These are phyloP conservation scores for Castor canadensis DNA, from an alignment of 2,113 vertebrate genomes.

Conservation along the genomic window DNA sequence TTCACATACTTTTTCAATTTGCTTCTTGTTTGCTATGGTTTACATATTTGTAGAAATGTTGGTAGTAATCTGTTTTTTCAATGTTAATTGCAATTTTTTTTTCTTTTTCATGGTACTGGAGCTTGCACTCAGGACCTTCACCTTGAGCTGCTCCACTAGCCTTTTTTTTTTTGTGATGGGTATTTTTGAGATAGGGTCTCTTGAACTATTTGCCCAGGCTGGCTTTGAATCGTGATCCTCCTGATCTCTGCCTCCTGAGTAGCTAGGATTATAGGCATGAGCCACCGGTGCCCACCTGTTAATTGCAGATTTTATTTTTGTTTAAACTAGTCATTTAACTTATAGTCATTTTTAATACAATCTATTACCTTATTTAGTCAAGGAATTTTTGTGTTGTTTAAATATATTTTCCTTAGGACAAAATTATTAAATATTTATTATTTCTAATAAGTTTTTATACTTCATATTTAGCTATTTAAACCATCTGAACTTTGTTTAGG, in stretches of 20 bases:
- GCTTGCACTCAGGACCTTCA: too few species aligned
- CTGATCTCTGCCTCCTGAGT: too few species aligned
- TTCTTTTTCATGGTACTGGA: too few species aligned
- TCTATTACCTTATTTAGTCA: neutral
- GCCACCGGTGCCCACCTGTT: too few species aligned
- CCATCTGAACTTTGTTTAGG: neutral
- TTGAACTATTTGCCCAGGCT: too few species aligned
- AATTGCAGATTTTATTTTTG: too few species aligned
- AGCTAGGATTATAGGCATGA: too few species aligned
- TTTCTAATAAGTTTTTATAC: neutral
- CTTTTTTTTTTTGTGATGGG: too few species aligned
- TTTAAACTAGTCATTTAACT: neutral
- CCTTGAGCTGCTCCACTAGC: too few species aligned
- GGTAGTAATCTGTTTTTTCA: neutral
- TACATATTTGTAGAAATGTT: neutral
- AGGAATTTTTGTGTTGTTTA: neutral
- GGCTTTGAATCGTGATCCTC: too few species aligned
- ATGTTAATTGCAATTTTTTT: neutral
- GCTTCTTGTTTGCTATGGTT: neutral
- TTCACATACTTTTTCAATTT: neutral
- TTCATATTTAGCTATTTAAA: too few species aligned
- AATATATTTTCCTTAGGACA: neutral
- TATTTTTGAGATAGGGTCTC: too few species aligned
- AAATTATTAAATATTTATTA: neutral
- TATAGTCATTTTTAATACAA: neutral